Conservation (phyloP, 2,797 vertebrate species). For the Poecilia wingei region DNA sequence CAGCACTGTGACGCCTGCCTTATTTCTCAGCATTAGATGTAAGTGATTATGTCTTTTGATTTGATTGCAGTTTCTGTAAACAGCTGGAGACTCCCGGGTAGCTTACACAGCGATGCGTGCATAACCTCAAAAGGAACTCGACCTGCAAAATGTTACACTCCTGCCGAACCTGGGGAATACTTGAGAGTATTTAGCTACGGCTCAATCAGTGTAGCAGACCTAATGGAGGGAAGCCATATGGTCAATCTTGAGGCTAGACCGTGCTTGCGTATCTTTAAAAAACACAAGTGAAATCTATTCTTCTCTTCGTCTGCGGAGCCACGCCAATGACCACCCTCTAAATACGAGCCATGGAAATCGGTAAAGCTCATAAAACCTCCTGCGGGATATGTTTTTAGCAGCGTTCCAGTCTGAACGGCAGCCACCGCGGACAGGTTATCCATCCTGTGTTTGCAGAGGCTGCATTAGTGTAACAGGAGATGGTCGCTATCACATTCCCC, state of each 20-base stretch:
- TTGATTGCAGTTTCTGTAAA: constrained; percentile 32
- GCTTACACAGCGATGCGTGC: constrained; percentile 29
- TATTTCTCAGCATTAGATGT: constrained; percentile 17
- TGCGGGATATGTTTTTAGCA: constrained; percentile 55
- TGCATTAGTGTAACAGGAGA: constrained; percentile 49
- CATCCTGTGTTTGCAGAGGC: constrained; percentile 46
- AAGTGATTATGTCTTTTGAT: constrained; percentile 38
- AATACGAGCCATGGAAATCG: constrained; percentile 35
- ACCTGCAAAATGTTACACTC: constrained; percentile 53
- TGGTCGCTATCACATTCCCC: constrained; percentile 57
- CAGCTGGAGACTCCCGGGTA: constrained; percentile 29
- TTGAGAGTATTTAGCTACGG: constrained; percentile 28
- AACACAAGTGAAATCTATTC: constrained; percentile 47
- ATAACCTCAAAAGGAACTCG: constrained; percentile 37
- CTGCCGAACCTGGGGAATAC: constrained; percentile 38
- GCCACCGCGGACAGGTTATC: constrained; percentile 52
- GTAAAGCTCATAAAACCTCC: constrained; percentile 34
- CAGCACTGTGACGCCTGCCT: neutral
- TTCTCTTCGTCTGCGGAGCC: constrained; percentile 34
- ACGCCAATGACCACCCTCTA: constrained; percentile 44
- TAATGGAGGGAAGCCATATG: constrained; percentile 29
- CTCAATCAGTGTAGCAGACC: constrained; percentile 42
- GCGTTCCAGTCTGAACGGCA: constrained; percentile 43
- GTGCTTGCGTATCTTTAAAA: constrained; percentile 39
- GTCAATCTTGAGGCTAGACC: constrained; percentile 37